phyloP scores from a whole-genome alignment of 2,888 invertebrate genomes.

The Drosophila neotestacea region DNA sequence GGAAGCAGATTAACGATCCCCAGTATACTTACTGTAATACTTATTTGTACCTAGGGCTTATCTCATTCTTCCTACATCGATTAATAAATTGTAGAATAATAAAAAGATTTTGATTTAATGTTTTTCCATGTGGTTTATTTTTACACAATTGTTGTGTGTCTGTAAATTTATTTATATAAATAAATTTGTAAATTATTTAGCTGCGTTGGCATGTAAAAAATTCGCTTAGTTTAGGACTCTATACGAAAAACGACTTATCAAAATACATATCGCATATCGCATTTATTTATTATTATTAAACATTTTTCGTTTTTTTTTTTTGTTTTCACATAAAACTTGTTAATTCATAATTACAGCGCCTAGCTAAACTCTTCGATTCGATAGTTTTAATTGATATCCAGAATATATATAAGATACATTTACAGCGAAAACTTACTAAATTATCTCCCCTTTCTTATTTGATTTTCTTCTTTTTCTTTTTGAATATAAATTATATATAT shows the following conservation, averaged over 20 bases:
- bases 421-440: constrained; percentile 50
- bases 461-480: constrained; percentile 14
- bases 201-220: constrained; percentile 73
- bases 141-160: constrained; percentile 66
- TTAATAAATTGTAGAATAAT: constrained; percentile 9
- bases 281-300: constrained; percentile 59
- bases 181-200: constrained; percentile 56
- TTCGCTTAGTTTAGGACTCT: constrained; percentile 61
- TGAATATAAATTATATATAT: constrained; percentile 51
- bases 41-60: constrained; percentile 22
- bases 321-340: constrained; percentile 52
- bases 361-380: constrained; percentile 49
- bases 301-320: constrained; percentile 36
- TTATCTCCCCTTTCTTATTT: constrained; percentile 11
- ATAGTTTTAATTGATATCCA: constrained; percentile 41
- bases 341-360: constrained; percentile 40
- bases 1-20: constrained; percentile 9
- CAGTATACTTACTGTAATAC: constrained; percentile 3
- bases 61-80: constrained; percentile 1
- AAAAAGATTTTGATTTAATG: constrained; percentile 32
- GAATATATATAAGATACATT: constrained; percentile 48
- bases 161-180: constrained; percentile 64
- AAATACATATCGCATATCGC: constrained; percentile 73
- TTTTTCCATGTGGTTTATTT: constrained; percentile 65
- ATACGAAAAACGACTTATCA: constrained; percentile 74